Evolutionary conservation across 2,113 vertebrate genomes (phyloP).

Genomic region (Alligator mississippiensis): DNA sequence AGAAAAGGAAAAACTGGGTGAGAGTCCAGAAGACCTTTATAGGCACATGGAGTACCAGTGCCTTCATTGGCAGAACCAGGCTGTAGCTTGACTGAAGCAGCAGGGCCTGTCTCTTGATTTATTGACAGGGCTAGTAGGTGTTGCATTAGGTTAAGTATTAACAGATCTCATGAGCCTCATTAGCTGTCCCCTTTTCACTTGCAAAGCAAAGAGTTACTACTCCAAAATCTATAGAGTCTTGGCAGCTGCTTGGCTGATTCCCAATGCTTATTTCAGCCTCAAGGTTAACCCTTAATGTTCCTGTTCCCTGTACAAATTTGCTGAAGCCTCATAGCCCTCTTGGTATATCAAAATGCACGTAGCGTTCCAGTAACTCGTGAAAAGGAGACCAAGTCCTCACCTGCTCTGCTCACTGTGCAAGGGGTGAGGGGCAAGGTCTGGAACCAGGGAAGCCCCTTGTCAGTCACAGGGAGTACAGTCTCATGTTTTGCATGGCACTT

Average conservation of each 20-base stretch:
- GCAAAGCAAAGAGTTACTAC: slow-evolving; percentile 59
- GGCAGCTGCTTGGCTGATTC: slow-evolving; percentile 61
- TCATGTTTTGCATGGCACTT: neutral
- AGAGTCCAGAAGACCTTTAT: accelerated
- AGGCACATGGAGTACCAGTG: neutral
- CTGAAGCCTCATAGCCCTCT: accelerated
- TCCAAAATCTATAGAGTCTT: slow-evolving; percentile 67
- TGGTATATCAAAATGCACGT: accelerated
- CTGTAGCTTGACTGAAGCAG: accelerated
- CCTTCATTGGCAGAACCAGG: neutral
- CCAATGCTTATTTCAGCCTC: neutral
- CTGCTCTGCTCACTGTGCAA: neutral
- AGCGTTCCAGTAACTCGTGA: accelerated
- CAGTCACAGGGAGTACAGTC: neutral
- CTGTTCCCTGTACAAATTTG: neutral
- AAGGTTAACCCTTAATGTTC: slow-evolving; percentile 9
- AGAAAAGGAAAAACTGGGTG: neutral
- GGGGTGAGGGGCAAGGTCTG: accelerated
- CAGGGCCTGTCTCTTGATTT: slow-evolving; percentile 26
- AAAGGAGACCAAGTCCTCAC: neutral
- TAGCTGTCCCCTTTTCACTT: slow-evolving; percentile 67
- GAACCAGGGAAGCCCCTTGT: neutral
- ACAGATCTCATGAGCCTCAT: slow-evolving; percentile 74
- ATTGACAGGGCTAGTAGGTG: slow-evolving; percentile 48
- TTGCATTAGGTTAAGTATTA: slow-evolving; percentile 71